Percentiles rank a stretch among this genome's conserved stretches.
Conservation (phyloP, 2,113 vertebrate genomes). For the Tragelaphus strepsiceros region DNA sequence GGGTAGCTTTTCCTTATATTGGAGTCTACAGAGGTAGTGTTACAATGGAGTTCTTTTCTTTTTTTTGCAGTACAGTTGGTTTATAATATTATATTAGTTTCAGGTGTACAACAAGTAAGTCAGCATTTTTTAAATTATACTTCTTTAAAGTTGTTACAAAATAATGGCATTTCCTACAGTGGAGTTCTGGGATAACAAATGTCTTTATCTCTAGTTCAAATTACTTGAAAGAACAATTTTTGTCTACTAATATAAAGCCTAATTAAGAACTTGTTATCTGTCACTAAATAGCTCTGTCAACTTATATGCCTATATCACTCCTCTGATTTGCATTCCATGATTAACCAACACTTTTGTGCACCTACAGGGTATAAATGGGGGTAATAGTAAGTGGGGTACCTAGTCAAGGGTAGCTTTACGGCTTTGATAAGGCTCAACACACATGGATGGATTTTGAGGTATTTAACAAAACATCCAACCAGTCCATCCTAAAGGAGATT, state of each 20-base stretch:
- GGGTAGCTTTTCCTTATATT: neutral
- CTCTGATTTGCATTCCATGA: neutral
- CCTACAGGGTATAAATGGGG: neutral
- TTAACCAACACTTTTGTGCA: neutral
- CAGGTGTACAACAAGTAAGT: neutral
- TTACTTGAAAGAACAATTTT: neutral
- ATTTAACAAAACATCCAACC: neutral
- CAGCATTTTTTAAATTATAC: neutral
- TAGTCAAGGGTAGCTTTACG: neutral
- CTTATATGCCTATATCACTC: neutral
- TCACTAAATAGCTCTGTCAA: neutral
- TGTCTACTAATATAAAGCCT: neutral
- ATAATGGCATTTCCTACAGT: neutral
- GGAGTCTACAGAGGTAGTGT: neutral
- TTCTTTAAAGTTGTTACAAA: neutral
- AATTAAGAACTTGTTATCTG: neutral
- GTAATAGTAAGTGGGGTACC: neutral
- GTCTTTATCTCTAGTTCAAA: neutral
- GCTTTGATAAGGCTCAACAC: neutral
- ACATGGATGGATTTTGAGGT: neutral
- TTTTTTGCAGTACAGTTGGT: neutral
- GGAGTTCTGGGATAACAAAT: neutral
- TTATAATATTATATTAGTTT: neutral
- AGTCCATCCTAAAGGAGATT: too few species aligned
- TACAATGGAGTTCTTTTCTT: neutral